Percentiles rank a stretch among this genome's conserved stretches.
Evolutionary conservation across 2,113 vertebrate species (phyloP).

Genomic region (Galbula dea): DNA sequence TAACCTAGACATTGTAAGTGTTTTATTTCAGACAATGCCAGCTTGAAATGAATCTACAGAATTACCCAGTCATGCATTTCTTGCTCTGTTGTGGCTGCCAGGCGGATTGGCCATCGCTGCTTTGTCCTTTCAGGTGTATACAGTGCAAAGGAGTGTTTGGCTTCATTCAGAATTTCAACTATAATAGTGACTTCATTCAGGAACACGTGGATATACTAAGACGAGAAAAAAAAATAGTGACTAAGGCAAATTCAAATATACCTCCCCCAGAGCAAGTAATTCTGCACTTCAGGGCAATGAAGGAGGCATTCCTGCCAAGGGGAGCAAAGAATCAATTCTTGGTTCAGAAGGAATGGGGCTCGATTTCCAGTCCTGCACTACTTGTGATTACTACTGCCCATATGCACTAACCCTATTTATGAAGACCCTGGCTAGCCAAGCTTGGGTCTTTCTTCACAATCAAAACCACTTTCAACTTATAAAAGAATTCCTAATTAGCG

Average conservation of each 20-base stretch:
- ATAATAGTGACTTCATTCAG: constrained; percentile 94
- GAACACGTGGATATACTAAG: constrained; percentile 93
- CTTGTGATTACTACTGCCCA: background rate
- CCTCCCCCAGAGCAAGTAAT: background rate
- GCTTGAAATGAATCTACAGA: background rate
- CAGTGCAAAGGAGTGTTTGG: constrained; percentile 92
- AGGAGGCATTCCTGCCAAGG: background rate
- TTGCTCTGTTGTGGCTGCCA: constrained; percentile 88
- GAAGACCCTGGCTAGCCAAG: background rate
- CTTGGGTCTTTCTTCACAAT: background rate
- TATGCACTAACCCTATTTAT: background rate
- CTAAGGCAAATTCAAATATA: background rate
- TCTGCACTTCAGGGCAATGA: background rate
- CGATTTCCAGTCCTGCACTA: background rate
- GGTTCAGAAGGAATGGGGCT: background rate
- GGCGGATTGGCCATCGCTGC: constrained; percentile 91
- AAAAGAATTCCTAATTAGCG: background rate
- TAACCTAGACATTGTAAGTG: background rate
- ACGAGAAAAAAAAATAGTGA: background rate
- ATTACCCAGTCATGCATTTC: constrained; percentile 97
- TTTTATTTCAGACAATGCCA: background rate
- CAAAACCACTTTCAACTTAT: background rate
- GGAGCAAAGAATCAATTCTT: background rate
- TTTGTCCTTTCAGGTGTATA: constrained; percentile 91
- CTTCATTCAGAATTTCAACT: constrained; percentile 88